Conservation (phyloP, 2,113 vertebrate genomes). For the Peromyscus maniculatus region DNA sequence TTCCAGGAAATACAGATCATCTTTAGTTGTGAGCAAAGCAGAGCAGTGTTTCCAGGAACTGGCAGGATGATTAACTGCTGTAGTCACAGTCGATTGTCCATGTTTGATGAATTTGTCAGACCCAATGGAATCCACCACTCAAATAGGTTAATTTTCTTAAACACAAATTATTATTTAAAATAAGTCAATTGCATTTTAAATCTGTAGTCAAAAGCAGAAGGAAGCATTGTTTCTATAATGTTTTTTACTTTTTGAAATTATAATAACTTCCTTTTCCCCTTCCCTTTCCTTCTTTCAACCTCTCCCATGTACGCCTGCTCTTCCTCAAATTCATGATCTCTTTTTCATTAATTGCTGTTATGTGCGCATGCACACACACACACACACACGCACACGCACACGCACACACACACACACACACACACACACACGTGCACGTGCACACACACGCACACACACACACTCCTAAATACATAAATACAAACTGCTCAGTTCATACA, state of each 20-base stretch:
- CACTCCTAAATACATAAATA: not conserved
- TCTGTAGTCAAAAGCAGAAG: not conserved
- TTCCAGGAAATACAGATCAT: not conserved
- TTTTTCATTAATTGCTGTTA: not conserved
- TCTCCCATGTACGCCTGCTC: not conserved
- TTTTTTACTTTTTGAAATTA: not conserved
- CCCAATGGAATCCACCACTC: not conserved
- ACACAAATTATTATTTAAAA: constrained; percentile 1
- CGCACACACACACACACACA: not conserved
- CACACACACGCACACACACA: not conserved
- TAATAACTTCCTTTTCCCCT: not conserved
- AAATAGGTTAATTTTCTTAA: not conserved
- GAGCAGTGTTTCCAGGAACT: not conserved
- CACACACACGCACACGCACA: not conserved
- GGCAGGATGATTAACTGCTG: not conserved
- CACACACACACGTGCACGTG: too few relatives aligned
- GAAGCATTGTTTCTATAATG: not conserved
- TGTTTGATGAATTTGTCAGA: not conserved
- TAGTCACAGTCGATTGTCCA: not conserved
- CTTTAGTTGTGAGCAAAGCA: not conserved
- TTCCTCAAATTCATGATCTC: not conserved
- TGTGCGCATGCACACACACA: accelerated
- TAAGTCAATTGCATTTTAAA: not conserved
- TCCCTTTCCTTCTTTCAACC: not conserved
- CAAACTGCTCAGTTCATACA: not conserved